Evolutionary conservation across 2,113 vertebrate species (phyloP).

Genomic region (Macrotis lagotis): DNA sequence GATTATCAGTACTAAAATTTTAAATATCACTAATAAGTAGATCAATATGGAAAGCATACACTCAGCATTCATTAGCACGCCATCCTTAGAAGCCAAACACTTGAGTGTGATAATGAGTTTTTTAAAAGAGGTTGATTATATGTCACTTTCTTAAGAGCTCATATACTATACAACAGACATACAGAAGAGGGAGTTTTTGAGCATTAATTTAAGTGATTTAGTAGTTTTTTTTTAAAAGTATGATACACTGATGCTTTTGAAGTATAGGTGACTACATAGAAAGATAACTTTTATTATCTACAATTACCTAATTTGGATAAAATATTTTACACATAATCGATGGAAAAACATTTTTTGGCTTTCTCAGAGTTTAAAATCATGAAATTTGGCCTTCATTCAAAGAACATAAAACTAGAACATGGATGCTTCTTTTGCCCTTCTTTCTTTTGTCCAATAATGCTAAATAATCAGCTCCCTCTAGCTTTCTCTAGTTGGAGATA

Average conservation of each 20-base stretch:
- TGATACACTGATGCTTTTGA: neutral
- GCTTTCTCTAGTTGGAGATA: conserved; percentile 3
- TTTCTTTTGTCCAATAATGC: neutral
- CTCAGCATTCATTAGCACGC: conserved; percentile 13
- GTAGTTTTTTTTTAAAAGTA: conserved; percentile 25
- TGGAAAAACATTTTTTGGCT: neutral
- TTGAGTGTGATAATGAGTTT: conserved; percentile 26
- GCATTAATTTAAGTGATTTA: neutral
- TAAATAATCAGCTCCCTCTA: conserved; percentile 16
- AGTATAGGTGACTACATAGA: neutral
- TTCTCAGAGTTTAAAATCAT: neutral
- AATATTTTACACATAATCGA: neutral
- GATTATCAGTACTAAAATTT: conserved; percentile 70
- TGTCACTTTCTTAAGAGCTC: neutral
- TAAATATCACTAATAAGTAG: conserved; percentile 60
- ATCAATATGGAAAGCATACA: conserved; percentile 66
- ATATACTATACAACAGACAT: neutral
- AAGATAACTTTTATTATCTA: neutral
- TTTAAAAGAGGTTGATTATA: conserved; percentile 42
- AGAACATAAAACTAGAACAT: conserved; percentile 34
- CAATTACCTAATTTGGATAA: neutral
- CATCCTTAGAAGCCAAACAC: neutral
- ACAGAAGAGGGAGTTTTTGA: neutral
- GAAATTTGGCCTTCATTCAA: conserved; percentile 3
- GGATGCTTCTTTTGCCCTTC: neutral